Base-by-base conservation (phyloP, 2,888 invertebrate genomes). In the Catocala fraxini region DNA sequence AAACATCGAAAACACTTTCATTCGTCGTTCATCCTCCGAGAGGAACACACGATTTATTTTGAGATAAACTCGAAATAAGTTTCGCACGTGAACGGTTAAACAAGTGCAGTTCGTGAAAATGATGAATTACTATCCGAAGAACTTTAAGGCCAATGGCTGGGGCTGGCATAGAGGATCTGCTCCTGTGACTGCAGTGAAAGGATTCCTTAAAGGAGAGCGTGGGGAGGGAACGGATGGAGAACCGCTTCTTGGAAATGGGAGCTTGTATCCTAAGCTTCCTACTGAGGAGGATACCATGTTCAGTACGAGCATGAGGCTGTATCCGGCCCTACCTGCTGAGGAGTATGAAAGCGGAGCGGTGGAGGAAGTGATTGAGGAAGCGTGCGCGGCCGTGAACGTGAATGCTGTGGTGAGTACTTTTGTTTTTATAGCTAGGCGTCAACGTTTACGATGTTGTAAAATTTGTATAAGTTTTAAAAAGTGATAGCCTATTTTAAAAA, bases 101-200 rank as follows among this genome's bases (percentile, higher is more conserved):
- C 47, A 58, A 54, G 42, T 64, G 54, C 46, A 48, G 72, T 71
- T 68, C 51, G 64, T 61, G 61, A 71, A 57, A 57, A 75, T 75
- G 75, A 75, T 90, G 34, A 87, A 80, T 65, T 90, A 92, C 65
- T 94, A 93, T 68, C 93, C 93, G 72, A 93, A 92, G 82, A 94
- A 94, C 71, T 90, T 93, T 63, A 91, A 87, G 59, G 92, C 93
- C 48, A 90, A 93, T 61, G 94, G 94, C 0, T 93, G 92, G 92
- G 94, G 94, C 0, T 94, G 94, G 94, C 93, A 94, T 68, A 79
- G 93, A 13, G 70, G 80, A 0, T 76, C 80, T 5, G 86, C 70
- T n/a, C 88, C 90, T 0, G 78, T 91, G 0, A 79, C 84, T 0
- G 93, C 93, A 6, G 91, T 92, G 0, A 80, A 80, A 9, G 92